Base-by-base conservation (phyloP, 2,888 invertebrate genomes). In the Drosophila bunnanda region DNA sequence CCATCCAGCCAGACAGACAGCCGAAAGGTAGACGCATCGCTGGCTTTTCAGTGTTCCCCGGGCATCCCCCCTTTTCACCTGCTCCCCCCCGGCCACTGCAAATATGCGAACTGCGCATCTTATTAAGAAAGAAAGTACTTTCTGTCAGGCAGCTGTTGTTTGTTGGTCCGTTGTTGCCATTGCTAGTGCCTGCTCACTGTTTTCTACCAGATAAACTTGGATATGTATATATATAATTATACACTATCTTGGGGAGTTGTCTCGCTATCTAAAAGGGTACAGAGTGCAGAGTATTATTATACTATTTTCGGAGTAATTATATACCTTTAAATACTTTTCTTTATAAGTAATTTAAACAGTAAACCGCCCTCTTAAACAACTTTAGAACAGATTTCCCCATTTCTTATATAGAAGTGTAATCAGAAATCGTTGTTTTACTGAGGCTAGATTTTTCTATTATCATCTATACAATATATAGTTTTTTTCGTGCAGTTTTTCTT, bases 41-140 rank as follows among this genome's bases (percentile, higher is more conserved):
- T 61, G 75, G 25, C 75, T 71, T 65, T 62, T 56, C 69, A 50
- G 54, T 4, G 25, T 39, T 54, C 54, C 65, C 53, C 64, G 38
- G 43, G 32, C 25, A 46, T 10, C 56, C 25, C n/a, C 12, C 30
- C 9, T 34, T 20, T 43, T 41, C 56, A 20, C 39, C 54, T 41
- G n/a, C 39, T 48, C n/a, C 39, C 41, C 32, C 30, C 28, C 36
- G 39, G 58, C 59, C 68, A 54, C 57, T 66, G 78, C 67, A 56
- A 75, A 77, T 68, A 73, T 79, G 85, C 78, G 67, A 80, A 70
- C 79, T 87, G 83, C 88, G 83, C 83, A 83, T 83, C 83, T 87
- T 83, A 87, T 83, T 83, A 83, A 83, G 83, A 83, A 87, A 88
- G 87, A 86, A 88, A 86, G 85, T 88, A 86, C 87, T 88, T 86